phyloP scores from a whole-genome alignment of 64 coral and sea anemone species.

The Cladopsammia gracilis region DNA sequence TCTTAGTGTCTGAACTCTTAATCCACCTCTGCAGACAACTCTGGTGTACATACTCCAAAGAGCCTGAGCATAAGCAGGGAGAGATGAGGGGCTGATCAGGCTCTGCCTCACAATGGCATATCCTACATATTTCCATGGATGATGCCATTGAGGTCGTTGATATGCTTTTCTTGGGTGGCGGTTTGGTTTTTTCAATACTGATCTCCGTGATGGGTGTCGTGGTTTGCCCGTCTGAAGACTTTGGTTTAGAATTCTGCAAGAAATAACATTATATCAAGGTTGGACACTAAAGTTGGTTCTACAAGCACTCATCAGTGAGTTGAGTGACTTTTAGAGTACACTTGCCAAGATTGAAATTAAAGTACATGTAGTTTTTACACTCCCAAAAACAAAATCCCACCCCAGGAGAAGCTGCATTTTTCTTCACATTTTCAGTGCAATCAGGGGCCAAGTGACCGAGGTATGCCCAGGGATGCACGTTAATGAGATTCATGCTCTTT shows the following conservation, averaged over 20 bases:
- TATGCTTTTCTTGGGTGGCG: slow-evolving; percentile 82
- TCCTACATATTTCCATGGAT: slow-evolving; percentile 94
- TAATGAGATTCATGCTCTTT: no score
- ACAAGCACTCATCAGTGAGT: no score
- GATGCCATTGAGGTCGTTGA: slow-evolving; percentile 89
- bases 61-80: slow-evolving; percentile 91
- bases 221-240: slow-evolving; percentile 60
- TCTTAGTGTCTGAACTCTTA: slow-evolving; percentile 98
- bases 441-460: no score
- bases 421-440: no score
- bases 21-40: slow-evolving; percentile 98
- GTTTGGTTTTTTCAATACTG: slow-evolving; percentile 52
- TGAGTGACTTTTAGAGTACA: no score
- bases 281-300: no score
- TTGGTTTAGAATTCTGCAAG: slow-evolving; percentile 74
- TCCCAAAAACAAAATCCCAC: no score
- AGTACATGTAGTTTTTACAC: no score
- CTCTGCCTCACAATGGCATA: slow-evolving; percentile 98
- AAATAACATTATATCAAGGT: not conserved
- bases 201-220: slow-evolving; percentile 49
- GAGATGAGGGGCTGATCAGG: slow-evolving; percentile 91
- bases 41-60: slow-evolving; percentile 94
- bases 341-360: no score
- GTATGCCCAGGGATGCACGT: no score
- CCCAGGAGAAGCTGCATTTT: no score